phyloP scores from a whole-genome alignment of 2,113 vertebrate genomes.

The Otus sunia region DNA sequence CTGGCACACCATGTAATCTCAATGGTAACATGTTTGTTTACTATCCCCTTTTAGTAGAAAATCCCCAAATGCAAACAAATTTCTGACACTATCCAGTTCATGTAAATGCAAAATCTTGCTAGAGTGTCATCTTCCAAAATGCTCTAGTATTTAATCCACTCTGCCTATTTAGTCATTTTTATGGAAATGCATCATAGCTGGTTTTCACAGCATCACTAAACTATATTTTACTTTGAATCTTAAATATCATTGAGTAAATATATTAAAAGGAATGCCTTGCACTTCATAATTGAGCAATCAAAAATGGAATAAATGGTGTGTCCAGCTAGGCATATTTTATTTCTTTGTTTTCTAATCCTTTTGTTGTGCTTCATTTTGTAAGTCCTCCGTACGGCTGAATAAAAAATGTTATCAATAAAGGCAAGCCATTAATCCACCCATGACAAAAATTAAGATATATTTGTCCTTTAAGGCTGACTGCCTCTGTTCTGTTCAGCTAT shows the following conservation, averaged over 20 bases:
- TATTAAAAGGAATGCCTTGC: background rate
- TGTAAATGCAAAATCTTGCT: conserved; percentile 35
- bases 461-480: conserved; percentile 66
- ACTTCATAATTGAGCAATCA: conserved; percentile 45
- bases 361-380: conserved; percentile 53
- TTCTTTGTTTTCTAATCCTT: conserved; percentile 61
- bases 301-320: conserved; percentile 24
- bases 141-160: conserved; percentile 12
- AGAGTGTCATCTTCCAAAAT: conserved; percentile 33
- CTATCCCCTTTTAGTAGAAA: conserved; percentile 36
- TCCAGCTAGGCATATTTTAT: conserved; percentile 21
- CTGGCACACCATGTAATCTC: conserved; percentile 11
- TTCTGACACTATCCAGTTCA: background rate
- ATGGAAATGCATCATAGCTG: background rate
- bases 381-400: background rate
- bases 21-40: conserved; percentile 8
- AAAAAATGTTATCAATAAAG: conserved; percentile 70
- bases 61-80: conserved; percentile 31
- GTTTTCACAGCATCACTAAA: background rate
- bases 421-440: conserved; percentile 58
- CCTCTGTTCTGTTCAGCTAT: conserved; percentile 59
- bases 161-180: conserved; percentile 15
- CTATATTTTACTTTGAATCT: conserved; percentile 23
- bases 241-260: conserved; percentile 29
- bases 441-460: conserved; percentile 71